These are phyloP conservation scores for Ctenopoma multispine DNA, from an alignment of 2,797 vertebrate species.

Conservation along the genomic window DNA sequence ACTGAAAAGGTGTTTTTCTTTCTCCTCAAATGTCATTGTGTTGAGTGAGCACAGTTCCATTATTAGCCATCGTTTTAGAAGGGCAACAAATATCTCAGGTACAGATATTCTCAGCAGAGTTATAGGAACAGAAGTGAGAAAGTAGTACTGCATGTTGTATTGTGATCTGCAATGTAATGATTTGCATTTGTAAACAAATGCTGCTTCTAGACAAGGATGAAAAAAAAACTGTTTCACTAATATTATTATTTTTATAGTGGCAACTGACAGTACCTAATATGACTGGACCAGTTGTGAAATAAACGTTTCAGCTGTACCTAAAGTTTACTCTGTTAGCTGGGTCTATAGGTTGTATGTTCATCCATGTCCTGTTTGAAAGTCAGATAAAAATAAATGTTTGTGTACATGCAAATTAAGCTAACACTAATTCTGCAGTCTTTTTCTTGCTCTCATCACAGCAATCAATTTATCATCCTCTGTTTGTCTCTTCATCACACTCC, in stretches of 20 bases:
- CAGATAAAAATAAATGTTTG: neutral
- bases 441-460: conserved; percentile 37
- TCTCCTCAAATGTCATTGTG: no score
- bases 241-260: no score
- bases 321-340: neutral
- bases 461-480: conserved; percentile 34
- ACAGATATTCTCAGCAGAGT: conserved; percentile 5
- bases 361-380: conserved; percentile 3
- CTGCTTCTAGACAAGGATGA: no score
- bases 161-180: no score
- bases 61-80: neutral
- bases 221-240: neutral
- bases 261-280: neutral
- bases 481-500: conserved; percentile 12
- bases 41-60: neutral
- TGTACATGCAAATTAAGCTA: conserved; percentile 18
- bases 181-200: no score
- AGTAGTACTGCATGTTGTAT: no score
- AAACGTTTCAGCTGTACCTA: neutral
- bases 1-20: no score
- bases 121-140: neutral
- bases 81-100: neutral
- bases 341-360: conserved; percentile 23
- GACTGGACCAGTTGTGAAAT: neutral
- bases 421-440: conserved; percentile 27